Evolutionary conservation across 2,888 invertebrate species (phyloP).

Genomic region (Plebejus melissa): DNA sequence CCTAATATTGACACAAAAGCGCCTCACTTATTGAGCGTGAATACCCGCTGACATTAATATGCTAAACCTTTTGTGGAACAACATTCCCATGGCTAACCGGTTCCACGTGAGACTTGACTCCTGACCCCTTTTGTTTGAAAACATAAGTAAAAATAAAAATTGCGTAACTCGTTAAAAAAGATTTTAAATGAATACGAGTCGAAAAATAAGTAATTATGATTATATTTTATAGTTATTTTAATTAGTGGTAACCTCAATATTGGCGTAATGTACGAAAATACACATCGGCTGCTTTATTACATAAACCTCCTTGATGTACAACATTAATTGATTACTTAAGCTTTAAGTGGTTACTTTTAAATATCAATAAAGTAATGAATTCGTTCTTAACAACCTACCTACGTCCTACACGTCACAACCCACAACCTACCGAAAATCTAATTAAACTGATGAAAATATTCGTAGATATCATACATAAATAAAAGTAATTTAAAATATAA

Average conservation of each 20-base stretch:
- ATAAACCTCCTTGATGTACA: background rate
- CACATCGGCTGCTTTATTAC: background rate
- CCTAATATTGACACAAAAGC: slow-evolving; percentile 42
- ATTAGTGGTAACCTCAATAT: background rate
- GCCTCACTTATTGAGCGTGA: slow-evolving; percentile 34
- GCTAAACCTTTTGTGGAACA: slow-evolving; percentile 56
- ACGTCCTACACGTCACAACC: background rate
- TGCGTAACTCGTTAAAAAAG: background rate
- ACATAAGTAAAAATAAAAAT: slow-evolving; percentile 21
- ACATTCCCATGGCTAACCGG: slow-evolving; percentile 47
- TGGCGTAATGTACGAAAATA: background rate
- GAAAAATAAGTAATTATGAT: background rate
- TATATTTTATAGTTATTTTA: background rate
- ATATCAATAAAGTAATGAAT: background rate
- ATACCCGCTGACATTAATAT: slow-evolving; percentile 40
- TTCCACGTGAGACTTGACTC: slow-evolving; percentile 31
- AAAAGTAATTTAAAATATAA: background rate
- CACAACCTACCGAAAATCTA: too few relatives aligned
- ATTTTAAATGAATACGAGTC: background rate
- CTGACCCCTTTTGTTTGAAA: slow-evolving; percentile 9
- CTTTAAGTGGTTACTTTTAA: background rate
- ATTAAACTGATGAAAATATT: too few relatives aligned
- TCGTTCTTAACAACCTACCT: background rate
- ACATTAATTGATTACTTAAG: background rate
- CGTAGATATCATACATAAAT: background rate